These are phyloP conservation scores for Periphyllus acericola DNA, from an alignment of 2,888 invertebrate genomes.

Conservation along the genomic window DNA sequence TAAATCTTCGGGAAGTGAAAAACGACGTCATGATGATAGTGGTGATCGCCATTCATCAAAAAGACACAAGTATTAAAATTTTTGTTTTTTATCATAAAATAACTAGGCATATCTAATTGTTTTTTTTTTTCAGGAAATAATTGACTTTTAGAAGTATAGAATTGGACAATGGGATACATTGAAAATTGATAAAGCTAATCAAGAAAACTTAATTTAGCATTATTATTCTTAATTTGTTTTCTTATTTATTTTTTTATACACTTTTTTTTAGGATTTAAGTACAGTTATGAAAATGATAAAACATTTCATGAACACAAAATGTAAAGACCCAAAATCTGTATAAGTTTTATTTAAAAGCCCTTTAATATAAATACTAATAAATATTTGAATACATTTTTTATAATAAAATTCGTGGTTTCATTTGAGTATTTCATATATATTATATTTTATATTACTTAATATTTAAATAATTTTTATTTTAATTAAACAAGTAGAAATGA, in stretches of 20 bases:
- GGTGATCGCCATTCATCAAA: constrained; percentile 71
- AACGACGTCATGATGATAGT: constrained; percentile 82
- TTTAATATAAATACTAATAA: constrained; percentile 43
- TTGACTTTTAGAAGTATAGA: neutral
- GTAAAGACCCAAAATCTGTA: neutral
- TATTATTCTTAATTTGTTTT: constrained; percentile 24
- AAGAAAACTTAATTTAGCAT: constrained; percentile 31
- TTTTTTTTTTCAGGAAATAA: constrained; percentile 45
- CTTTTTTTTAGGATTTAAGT: constrained; percentile 23
- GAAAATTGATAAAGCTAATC: neutral
- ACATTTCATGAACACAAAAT: constrained; percentile 5
- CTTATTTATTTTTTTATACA: constrained; percentile 38
- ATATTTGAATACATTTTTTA: constrained; percentile 46
- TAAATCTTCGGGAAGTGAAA: constrained; percentile 70
- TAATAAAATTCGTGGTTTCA: constrained; percentile 39
- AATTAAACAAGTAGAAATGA: constrained; percentile 39
- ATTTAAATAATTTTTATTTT: neutral
- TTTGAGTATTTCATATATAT: constrained; percentile 21
- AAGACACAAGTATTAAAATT: constrained; percentile 54
- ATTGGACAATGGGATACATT: neutral
- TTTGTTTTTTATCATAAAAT: neutral
- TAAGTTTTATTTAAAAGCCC: constrained; percentile 17
- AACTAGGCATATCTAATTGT: neutral
- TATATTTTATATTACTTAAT: neutral
- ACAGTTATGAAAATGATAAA: neutral